Base-by-base conservation (phyloP, 2,888 invertebrate species). In the Nomada ferruginata region DNA sequence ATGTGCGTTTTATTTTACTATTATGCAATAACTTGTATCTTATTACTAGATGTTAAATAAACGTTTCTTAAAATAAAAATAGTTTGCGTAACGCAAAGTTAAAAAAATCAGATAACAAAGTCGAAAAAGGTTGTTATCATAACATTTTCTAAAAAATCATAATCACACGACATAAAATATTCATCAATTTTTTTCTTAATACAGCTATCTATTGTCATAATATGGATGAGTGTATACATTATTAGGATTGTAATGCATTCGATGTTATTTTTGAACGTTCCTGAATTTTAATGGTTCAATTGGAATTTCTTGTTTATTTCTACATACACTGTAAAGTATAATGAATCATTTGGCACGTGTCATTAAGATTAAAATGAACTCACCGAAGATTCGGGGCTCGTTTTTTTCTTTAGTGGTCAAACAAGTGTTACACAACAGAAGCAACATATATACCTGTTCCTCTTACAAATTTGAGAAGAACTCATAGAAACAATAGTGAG, bases 401-500 rank as follows among this genome's bases (percentile, higher is more conserved):
- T 26, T 65, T 29, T 52, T 29, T 11, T 29, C 29, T 7, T 47
- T 47, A 68, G 57, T 63, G 65, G 11, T 36, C 59, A 71, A 68
- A 60, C 52, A 63, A 23, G 47, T 23, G 73, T 84, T 84, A 20
- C 10, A 61, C 59, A 83, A 82, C 15, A 55, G 50, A 44, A 53
- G 47, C 29, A 60, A 47, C 53, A 18, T 13, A 26, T 26, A 26
- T 26, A 26, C 26, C 26, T 26, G 26, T 2, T 50, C 15, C 26
- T 69, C 53, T 79, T 85, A 77, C 83, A 57, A 79, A 83, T 81
- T 85, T 75, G 44, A 61, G 77, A 36, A 53, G 59, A 64, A 80
- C 53, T 15, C 20, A 13, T 3, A 47, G 29, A 42, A 47, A 87
- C 87, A 87, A 87, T 87, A 76, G 83, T 81, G 81, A 76, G 87